Evolutionary conservation across 53 echinoderm and acorn worm genomes (phyloP).

Genomic region (Patiria pectinifera): DNA sequence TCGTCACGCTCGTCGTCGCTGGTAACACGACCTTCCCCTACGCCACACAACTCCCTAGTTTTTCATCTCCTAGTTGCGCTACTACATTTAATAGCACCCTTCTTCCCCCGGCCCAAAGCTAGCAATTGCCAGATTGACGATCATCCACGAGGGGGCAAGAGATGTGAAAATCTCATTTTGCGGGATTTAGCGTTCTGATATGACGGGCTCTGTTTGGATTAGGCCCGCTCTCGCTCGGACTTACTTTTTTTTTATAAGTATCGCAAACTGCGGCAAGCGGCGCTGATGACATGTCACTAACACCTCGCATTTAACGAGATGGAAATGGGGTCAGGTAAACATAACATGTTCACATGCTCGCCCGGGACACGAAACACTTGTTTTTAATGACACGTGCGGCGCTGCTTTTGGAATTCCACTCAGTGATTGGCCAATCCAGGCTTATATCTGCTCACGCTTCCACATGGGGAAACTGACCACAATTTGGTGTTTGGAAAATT

Average conservation of each 20-base stretch:
- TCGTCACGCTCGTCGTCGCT: conserved; percentile 10
- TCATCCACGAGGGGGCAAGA: conserved; percentile 39
- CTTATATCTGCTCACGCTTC: background rate
- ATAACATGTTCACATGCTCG: conserved; percentile 21
- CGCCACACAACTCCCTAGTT: background rate
- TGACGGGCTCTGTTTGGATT: conserved; percentile 50
- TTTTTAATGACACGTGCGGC: conserved; percentile 16
- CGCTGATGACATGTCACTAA: conserved; percentile 49
- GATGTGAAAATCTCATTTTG: conserved; percentile 59
- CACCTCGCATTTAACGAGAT: conserved; percentile 56
- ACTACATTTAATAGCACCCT: background rate
- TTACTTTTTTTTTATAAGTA: background rate
- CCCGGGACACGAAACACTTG: conserved; percentile 29
- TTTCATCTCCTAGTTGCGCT: conserved; percentile 16
- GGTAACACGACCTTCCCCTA: conserved; percentile 43
- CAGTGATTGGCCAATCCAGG: conserved; percentile 5
- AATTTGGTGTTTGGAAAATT: conserved; percentile 3
- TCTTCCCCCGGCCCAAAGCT: background rate
- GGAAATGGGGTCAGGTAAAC: conserved; percentile 52
- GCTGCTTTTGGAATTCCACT: background rate
- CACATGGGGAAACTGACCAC: background rate
- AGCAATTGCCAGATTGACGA: conserved; percentile 56
- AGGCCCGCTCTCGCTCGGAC: conserved; percentile 15
- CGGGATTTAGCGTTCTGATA: conserved; percentile 52
- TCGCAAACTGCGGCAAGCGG: conserved; percentile 38